Evolutionary conservation across 2,113 vertebrate species (phyloP).

Genomic region (human): GRCh38 chr14:26692001-26692500

Average conservation of each 20-base stretch:
- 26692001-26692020: not conserved
- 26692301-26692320: constrained; percentile 15
- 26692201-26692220: not conserved
- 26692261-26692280: not conserved
- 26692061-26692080: not conserved
- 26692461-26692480: not conserved
- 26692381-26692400: not conserved
- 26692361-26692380: not conserved
- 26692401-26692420: not conserved
- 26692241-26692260: not conserved
- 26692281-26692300: not conserved
- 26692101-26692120: not conserved
- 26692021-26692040: not conserved
- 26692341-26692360: not conserved
- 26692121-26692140: not conserved
- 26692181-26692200: not conserved
- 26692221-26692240: not conserved
- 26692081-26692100: not conserved
- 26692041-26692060: not conserved
- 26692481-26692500: not conserved
- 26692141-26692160: not conserved
- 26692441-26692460: not conserved
- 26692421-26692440: not conserved
- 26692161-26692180: not conserved
- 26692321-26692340: not conserved